Conservation (phyloP, 2,888 invertebrate genomes). For the Augochlorella aurata region DNA sequence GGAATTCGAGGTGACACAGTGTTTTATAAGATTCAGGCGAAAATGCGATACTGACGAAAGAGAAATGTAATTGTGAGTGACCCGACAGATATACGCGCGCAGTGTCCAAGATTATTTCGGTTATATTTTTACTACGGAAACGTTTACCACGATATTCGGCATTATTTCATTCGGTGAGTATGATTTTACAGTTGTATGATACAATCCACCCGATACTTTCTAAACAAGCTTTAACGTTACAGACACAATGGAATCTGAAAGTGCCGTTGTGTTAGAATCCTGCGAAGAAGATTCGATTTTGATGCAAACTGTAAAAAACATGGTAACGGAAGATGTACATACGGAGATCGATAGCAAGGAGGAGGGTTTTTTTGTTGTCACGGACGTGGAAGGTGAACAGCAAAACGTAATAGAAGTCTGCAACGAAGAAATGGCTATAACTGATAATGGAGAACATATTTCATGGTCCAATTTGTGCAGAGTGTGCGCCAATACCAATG, state of each 20-base stretch:
- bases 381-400: conserved; percentile 48
- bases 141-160: background rate
- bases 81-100: too few relatives aligned
- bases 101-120: background rate
- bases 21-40: background rate
- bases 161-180: conserved; percentile 15
- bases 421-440: conserved; percentile 32
- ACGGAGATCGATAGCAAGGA: conserved; percentile 60
- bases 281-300: conserved; percentile 62
- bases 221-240: background rate
- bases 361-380: conserved; percentile 59
- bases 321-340: conserved; percentile 51
- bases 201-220: too few relatives aligned
- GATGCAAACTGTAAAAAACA: conserved; percentile 63
- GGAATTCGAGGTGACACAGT: conserved; percentile 3
- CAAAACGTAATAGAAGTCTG: conserved; percentile 38
- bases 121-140: conserved; percentile 22
- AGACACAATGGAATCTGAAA: conserved; percentile 66
- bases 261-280: conserved; percentile 61
- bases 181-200: background rate
- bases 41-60: conserved; percentile 4
- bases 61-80: background rate
- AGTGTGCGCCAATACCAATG: conserved; percentile 83
- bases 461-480: conserved; percentile 82
- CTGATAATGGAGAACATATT: conserved; percentile 16